These are phyloP conservation scores for Odontomyia ornata DNA, from an alignment of 2,888 invertebrate genomes.

Conservation along the genomic window DNA sequence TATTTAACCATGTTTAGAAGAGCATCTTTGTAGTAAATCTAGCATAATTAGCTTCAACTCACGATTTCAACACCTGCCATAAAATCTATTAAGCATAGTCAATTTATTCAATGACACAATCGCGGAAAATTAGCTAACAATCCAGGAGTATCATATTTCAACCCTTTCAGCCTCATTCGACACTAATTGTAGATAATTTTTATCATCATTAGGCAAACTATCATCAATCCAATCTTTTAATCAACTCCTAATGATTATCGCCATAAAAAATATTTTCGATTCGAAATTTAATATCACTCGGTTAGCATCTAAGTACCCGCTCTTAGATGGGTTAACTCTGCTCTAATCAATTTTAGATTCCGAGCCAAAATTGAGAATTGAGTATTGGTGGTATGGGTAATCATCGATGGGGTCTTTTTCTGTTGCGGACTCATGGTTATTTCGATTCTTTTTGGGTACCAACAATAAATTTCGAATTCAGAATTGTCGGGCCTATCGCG, in stretches of 20 bases:
- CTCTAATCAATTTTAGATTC: neutral
- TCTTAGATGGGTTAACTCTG: neutral
- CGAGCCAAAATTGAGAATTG: neutral
- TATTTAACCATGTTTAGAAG: too few relatives aligned
- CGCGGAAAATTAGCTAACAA: neutral
- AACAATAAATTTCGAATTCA: conserved; percentile 29
- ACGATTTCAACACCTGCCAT: too few relatives aligned
- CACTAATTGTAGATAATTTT: conserved; percentile 29
- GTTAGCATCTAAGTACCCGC: neutral
- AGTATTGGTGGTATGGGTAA: neutral
- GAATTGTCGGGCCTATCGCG: conserved; percentile 1
- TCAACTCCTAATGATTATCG: conserved; percentile 34
- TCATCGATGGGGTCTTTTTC: neutral
- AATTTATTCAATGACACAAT: neutral
- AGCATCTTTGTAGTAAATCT: too few relatives aligned
- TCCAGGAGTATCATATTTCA: neutral
- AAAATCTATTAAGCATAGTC: too few relatives aligned
- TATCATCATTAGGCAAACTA: conserved; percentile 22
- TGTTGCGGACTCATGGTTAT: neutral
- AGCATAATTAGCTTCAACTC: too few relatives aligned
- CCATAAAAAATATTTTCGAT: conserved; percentile 24
- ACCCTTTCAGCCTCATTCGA: neutral
- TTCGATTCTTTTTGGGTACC: conserved; percentile 3
- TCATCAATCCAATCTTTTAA: conserved; percentile 29
- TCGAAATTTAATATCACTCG: conserved; percentile 3